phyloP scores from a whole-genome alignment of 2,113 vertebrate species.

The Strigops habroptila region DNA sequence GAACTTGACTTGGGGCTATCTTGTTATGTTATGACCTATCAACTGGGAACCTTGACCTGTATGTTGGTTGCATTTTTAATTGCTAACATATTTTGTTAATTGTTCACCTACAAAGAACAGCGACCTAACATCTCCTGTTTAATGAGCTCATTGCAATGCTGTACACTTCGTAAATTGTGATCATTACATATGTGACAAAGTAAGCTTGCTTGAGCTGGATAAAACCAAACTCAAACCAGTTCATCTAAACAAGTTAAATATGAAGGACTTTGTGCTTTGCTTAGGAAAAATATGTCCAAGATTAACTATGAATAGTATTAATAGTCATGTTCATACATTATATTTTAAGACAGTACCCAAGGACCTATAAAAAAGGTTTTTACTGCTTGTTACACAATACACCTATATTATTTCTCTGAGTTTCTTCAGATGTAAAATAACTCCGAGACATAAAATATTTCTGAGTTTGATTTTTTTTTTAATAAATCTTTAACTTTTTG shows the following conservation, averaged over 20 bases:
- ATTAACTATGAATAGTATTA: neutral
- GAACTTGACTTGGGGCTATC: slow-evolving; percentile 48
- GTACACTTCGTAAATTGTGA: neutral
- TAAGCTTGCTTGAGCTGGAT: neutral
- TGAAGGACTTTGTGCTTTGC: neutral
- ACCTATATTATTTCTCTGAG: neutral
- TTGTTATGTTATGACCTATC: slow-evolving; percentile 11
- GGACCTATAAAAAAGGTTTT: neutral
- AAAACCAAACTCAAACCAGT: slow-evolving; percentile 52
- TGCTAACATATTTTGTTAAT: slow-evolving; percentile 65
- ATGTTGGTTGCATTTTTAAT: slow-evolving; percentile 39
- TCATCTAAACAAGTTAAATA: neutral
- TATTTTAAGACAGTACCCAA: neutral
- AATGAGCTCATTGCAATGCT: slow-evolving; percentile 68
- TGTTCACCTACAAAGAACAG: slow-evolving; percentile 50
- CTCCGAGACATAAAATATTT: neutral
- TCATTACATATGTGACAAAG: neutral
- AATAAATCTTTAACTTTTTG: neutral
- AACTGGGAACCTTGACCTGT: slow-evolving; percentile 35
- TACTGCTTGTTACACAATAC: neutral
- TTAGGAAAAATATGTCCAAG: neutral
- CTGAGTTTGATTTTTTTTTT: neutral
- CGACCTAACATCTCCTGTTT: slow-evolving; percentile 13
- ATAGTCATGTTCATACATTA: neutral
- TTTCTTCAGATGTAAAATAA: neutral